Evolutionary conservation across 2,888 invertebrate genomes (phyloP).

Genomic region (Poecilus cupreus): DNA sequence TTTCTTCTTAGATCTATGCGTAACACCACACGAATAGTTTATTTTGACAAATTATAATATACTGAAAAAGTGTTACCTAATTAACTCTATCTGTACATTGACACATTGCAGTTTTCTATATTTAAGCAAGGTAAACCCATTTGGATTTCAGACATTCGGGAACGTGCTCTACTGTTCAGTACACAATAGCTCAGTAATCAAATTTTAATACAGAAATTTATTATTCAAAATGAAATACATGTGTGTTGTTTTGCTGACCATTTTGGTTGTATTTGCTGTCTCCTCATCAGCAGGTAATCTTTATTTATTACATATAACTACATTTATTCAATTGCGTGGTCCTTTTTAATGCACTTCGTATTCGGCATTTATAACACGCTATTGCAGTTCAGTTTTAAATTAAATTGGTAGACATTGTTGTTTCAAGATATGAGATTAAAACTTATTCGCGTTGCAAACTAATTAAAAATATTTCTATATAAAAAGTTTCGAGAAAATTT

Average conservation of each 20-base stretch:
- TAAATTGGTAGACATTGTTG: no score
- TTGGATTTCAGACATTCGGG: neutral
- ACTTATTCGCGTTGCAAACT: no score
- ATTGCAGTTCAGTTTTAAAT: no score
- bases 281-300: conserved; percentile 14
- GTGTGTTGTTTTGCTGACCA: neutral
- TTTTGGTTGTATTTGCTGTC: neutral
- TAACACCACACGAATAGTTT: neutral
- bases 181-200: neutral
- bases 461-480: no score
- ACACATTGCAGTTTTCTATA: neutral
- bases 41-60: neutral
- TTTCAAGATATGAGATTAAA: no score
- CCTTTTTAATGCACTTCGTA: no score
- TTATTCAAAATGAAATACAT: conserved; percentile 9
- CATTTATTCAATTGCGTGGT: no score
- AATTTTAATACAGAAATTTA: no score
- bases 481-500: no score
- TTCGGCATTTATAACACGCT: no score
- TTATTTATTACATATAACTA: no score
- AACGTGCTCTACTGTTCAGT: neutral
- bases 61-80: neutral
- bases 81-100: neutral
- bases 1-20: neutral
- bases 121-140: neutral